phyloP scores from a whole-genome alignment of 2,888 invertebrate genomes.

The Neocrepidodera transversa region DNA sequence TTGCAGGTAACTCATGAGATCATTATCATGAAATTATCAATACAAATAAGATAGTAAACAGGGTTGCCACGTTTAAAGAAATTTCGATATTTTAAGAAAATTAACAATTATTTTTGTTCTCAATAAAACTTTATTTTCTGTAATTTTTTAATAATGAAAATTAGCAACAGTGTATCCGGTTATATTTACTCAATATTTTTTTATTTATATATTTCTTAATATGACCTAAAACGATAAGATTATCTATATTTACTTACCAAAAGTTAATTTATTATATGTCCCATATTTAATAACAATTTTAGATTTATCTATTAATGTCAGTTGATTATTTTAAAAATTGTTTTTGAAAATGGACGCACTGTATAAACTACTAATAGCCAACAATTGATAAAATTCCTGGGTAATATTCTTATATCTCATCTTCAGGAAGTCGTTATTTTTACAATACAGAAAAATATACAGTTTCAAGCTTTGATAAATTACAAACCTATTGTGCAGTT shows the following conservation, averaged over 20 bases:
- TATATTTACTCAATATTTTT: background rate
- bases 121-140: too few species aligned
- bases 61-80: too few species aligned
- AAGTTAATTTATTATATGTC: background rate
- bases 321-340: too few species aligned
- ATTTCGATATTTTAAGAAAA: too few species aligned
- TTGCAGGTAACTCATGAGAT: conserved; percentile 1
- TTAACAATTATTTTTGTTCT: too few species aligned
- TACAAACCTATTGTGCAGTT: background rate
- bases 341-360: too few species aligned
- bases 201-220: background rate
- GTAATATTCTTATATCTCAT: background rate
- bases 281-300: background rate
- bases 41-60: background rate
- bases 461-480: background rate
- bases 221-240: background rate
- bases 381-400: background rate
- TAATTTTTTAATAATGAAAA: too few species aligned
- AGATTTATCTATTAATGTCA: too few species aligned
- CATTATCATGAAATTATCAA: background rate
- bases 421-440: background rate
- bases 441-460: background rate
- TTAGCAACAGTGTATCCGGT: too few species aligned
- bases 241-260: background rate
- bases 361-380: too few species aligned